These are phyloP conservation scores for Actinia tenebrosa DNA, from an alignment of 64 coral and sea anemone genomes.

Conservation along the genomic window DNA sequence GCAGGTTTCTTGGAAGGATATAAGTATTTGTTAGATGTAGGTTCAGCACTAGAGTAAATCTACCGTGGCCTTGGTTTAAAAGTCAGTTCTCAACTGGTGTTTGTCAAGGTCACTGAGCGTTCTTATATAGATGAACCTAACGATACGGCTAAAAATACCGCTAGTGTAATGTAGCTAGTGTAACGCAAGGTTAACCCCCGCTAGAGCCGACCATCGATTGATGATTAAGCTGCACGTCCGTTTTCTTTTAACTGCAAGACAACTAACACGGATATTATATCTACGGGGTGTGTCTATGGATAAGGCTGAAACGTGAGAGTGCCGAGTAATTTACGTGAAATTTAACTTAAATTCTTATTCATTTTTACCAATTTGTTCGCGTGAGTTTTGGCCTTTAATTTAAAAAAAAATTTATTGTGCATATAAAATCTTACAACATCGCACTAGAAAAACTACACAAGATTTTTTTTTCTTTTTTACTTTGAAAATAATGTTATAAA, in stretches of 20 bases:
- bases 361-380: no score
- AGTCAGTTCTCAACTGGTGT: background rate
- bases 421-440: no score
- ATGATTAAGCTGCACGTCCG: background rate
- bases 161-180: background rate
- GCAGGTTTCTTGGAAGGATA: background rate
- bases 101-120: background rate
- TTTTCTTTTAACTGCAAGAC: background rate
- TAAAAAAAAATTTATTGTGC: no score
- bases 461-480: no score
- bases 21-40: background rate
- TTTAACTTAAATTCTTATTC: background rate
- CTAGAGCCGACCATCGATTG: background rate
- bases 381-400: no score
- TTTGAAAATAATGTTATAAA: no score
- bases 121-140: background rate
- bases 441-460: no score
- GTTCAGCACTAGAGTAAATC: background rate
- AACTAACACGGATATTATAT: background rate
- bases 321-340: background rate
- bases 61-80: background rate
- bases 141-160: background rate
- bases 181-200: conserved; percentile 7
- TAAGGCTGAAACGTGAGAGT: background rate
- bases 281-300: background rate